Conservation (phyloP, 2,113 vertebrate genomes). For the Candoia aspera region DNA sequence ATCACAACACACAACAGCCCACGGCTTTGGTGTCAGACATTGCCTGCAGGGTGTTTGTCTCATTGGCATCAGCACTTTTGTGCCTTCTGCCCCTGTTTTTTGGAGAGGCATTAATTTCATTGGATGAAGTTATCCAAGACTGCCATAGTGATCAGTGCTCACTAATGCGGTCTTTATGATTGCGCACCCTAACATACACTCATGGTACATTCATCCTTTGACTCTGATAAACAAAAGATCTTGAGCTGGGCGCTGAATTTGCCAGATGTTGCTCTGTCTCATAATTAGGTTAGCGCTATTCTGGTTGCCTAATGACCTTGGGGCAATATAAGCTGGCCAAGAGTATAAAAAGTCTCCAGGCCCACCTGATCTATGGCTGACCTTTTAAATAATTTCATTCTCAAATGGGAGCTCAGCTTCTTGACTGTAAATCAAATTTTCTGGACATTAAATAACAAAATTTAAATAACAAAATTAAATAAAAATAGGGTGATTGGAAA, state of each 20-base stretch:
- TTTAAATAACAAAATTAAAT: constrained; percentile 50
- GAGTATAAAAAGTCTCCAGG: constrained; percentile 39
- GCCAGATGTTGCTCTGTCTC: constrained; percentile 87
- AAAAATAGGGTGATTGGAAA: constrained; percentile 58
- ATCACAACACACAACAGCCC: constrained; percentile 83
- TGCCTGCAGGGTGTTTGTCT: constrained; percentile 78
- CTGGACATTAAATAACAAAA: constrained; percentile 30
- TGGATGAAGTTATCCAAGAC: constrained; percentile 69
- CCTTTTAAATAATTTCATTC: constrained; percentile 45
- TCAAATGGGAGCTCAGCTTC: constrained; percentile 47
- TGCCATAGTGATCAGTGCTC: constrained; percentile 53
- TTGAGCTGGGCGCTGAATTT: constrained; percentile 62
- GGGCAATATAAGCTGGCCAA: constrained; percentile 72
- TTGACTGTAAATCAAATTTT: constrained; percentile 60
- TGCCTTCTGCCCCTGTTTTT: constrained; percentile 71
- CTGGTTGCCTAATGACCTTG: constrained; percentile 68
- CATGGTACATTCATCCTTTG: constrained; percentile 74
- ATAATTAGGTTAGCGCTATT: constrained; percentile 75
- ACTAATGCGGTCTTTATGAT: constrained; percentile 84
- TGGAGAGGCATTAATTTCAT: constrained; percentile 59
- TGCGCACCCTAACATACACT: constrained; percentile 77
- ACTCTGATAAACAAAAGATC: constrained; percentile 67
- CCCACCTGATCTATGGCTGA: constrained; percentile 48
- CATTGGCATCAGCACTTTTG: constrained; percentile 81
- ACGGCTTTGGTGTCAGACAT: constrained; percentile 78